Base-by-base conservation (phyloP, 2,113 vertebrate genomes). In the Zapus hudsonius region DNA sequence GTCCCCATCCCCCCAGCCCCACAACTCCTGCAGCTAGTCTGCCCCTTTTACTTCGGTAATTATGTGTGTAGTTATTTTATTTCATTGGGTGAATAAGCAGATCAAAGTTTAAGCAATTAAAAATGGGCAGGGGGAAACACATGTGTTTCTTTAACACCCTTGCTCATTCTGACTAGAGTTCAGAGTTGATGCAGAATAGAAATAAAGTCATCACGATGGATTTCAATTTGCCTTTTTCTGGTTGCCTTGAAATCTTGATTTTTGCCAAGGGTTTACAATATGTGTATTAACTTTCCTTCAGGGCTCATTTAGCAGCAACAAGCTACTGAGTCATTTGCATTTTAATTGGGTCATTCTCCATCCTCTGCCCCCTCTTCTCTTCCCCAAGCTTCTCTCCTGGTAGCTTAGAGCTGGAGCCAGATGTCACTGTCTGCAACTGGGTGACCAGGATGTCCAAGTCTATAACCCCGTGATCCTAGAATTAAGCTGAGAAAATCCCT, bases 201-300 rank as follows among this genome's bases (percentile, higher is more conserved):
- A 55, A 57, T 52, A 42, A 90, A 75, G 82, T 55, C 47, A 47
- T 82, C 44, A 5, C 8, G 5, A 84, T 79, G 27, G 67, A 67
- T 87, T 89, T 82, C 72, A 27, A 59, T 94, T 84, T 81, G 91
- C 33, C 3, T 82, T 92, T 84, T 86, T 42, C 81, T 87, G 89
- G 40, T 75, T 81, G 33, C 64, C 72, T 52, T 78, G 57, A 92
- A 87, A 76, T 92, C 84, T 74, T 59, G 83, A 80, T 70, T 94
- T 91, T 86, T 79, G 86, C 87, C 91, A 70, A 29, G 36, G 61
- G 25, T 90, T 89, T 87, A 55, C 36, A 3, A 59, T 76, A 15
- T 76, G 23, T 73, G 40, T 94, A 38, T 92, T 94, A 67, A 91
- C 94, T 95, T 95, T 81, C 89, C 91, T 94, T 92, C 84, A 61